phyloP scores from a whole-genome alignment of 2,113 vertebrate species.

The Dasypus novemcinctus region DNA sequence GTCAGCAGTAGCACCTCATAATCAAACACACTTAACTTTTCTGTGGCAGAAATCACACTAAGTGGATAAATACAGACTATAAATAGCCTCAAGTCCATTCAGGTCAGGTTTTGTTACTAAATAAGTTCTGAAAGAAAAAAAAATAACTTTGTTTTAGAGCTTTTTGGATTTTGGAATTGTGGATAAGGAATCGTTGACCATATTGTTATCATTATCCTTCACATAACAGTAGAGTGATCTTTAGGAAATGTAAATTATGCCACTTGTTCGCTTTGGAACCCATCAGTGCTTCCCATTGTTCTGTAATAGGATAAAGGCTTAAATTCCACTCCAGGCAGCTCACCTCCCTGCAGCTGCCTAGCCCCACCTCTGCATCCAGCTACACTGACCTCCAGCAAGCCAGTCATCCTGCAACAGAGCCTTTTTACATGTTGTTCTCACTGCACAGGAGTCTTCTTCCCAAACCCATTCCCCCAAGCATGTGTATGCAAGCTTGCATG shows the following conservation, averaged over 20 bases:
- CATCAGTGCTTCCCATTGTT: not conserved
- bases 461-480: too few species aligned
- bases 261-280: not conserved
- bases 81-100: slow-evolving; percentile 18
- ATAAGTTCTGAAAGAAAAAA: slow-evolving; percentile 2
- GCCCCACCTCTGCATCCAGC: not conserved
- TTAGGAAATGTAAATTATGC: slow-evolving; percentile 27
- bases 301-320: not conserved
- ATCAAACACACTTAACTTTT: not conserved
- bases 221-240: not conserved
- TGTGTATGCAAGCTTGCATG: too few species aligned
- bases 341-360: too few species aligned
- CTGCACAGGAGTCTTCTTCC: not conserved
- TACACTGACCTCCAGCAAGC: not conserved
- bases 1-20: not conserved
- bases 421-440: not conserved
- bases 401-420: not conserved
- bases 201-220: slow-evolving; percentile 1
- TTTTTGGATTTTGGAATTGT: slow-evolving; percentile 33
- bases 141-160: not conserved
- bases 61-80: not conserved
- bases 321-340: not conserved
- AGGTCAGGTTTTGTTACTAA: slow-evolving; percentile 42
- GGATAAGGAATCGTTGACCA: not conserved
- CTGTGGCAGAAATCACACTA: not conserved